Evolutionary conservation across 2,888 invertebrate genomes (phyloP).

Genomic region (Lasioglossum oenotherae): DNA sequence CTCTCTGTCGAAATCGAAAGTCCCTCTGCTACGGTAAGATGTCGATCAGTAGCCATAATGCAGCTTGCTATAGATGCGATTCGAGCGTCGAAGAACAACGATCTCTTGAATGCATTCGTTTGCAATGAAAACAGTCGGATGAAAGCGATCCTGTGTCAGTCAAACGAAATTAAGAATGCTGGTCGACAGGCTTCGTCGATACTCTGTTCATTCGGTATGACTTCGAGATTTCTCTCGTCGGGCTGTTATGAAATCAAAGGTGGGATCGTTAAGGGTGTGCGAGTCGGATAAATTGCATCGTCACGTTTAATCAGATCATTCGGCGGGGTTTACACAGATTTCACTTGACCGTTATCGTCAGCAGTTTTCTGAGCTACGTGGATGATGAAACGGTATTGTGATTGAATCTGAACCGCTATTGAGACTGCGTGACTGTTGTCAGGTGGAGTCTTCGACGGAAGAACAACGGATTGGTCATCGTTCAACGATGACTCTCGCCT

Average conservation of each 20-base stretch:
- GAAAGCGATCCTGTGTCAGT: neutral
- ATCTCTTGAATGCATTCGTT: neutral
- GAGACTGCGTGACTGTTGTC: neutral
- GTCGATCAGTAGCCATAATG: neutral
- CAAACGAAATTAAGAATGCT: neutral
- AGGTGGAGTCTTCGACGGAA: neutral
- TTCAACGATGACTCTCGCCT: neutral
- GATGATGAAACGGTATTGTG: neutral
- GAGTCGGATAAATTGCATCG: neutral
- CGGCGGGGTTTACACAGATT: neutral
- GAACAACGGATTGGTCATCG: neutral
- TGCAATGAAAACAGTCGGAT: neutral
- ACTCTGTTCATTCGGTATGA: neutral
- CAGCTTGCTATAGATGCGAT: neutral
- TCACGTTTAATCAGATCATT: constrained; percentile 1
- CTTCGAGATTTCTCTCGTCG: neutral
- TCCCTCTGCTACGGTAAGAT: neutral
- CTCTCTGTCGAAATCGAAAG: neutral
- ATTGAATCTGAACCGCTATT: neutral
- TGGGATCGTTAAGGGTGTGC: neutral
- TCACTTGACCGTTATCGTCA: neutral
- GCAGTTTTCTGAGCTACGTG: neutral
- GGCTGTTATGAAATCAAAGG: neutral
- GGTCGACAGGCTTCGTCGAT: neutral
- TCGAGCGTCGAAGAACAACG: neutral